These are phyloP conservation scores for Sinopyrophorus schimmeli DNA, from an alignment of 2,888 invertebrate species.

Conservation along the genomic window DNA sequence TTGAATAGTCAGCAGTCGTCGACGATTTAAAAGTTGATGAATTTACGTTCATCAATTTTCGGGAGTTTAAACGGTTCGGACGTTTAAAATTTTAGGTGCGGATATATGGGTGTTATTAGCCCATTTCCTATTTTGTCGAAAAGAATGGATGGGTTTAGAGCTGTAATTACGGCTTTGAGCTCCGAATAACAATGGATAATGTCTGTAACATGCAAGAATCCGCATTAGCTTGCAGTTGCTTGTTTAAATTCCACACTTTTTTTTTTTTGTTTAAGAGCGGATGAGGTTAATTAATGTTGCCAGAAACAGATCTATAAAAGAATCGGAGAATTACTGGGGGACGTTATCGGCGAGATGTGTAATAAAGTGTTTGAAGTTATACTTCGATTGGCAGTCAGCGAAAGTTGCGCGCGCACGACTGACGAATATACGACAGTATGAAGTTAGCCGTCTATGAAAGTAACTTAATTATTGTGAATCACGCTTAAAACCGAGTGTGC, in stretches of 20 bases:
- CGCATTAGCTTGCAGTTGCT: conserved; percentile 9
- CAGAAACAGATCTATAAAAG: background rate
- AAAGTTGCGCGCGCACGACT: no score
- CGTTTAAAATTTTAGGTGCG: conserved; percentile 16
- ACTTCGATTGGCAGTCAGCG: no score
- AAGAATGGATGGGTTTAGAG: conserved; percentile 18
- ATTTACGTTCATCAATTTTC: conserved; percentile 24
- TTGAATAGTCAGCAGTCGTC: conserved; percentile 6
- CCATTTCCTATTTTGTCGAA: conserved; percentile 24
- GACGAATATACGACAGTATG: no score
- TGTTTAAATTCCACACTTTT: background rate
- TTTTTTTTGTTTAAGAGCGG: conserved; percentile 13
- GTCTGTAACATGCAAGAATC: conserved; percentile 14
- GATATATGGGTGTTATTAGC: conserved; percentile 27
- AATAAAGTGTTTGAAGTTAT: no score
- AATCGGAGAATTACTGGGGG: conserved; percentile 1
- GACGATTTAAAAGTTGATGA: conserved; percentile 18
- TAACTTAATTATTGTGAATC: no score
- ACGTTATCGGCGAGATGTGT: no score
- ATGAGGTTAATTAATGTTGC: conserved; percentile 4
- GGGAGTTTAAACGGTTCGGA: background rate
- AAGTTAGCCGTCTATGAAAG: no score
- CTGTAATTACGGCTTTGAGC: conserved; percentile 13
- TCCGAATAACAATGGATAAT: conserved; percentile 12
- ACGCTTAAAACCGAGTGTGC: no score